Conservation (phyloP, 2,888 invertebrate genomes). For the Frankliniella intonsa region DNA sequence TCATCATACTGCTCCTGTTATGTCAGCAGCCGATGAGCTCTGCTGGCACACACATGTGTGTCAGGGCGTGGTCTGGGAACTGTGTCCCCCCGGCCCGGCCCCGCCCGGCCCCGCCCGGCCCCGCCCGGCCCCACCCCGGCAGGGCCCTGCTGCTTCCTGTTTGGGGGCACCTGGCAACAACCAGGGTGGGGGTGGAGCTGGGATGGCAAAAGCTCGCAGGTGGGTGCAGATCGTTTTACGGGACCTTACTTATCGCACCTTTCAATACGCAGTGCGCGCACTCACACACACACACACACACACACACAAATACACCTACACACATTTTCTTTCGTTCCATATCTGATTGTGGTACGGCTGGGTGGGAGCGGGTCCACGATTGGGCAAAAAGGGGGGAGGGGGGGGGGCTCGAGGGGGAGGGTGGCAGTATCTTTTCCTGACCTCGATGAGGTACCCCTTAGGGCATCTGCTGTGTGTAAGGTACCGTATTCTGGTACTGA, state of each 20-base stretch:
- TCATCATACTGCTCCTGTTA: no score
- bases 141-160: neutral
- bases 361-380: neutral
- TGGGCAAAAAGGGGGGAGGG: neutral
- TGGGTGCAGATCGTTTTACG: neutral
- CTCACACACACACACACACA: neutral
- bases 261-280: neutral
- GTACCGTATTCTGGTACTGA: no score
- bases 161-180: neutral
- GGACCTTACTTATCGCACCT: slow-evolving; percentile 8
- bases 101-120: no score
- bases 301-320: neutral
- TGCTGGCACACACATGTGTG: neutral
- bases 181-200: neutral
- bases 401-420: no score
- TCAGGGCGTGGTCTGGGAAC: neutral
- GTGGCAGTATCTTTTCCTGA: no score
- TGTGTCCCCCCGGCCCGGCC: no score
- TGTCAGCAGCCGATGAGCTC: no score
- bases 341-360: neutral
- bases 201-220: neutral
- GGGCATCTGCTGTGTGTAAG: no score
- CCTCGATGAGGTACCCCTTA: no score
- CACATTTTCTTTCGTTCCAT: neutral
- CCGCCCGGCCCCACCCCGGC: neutral